Evolutionary conservation across 1,140 invertebrate genomes (phyloP).

Genomic region (Drosophila arawakana): DNA sequence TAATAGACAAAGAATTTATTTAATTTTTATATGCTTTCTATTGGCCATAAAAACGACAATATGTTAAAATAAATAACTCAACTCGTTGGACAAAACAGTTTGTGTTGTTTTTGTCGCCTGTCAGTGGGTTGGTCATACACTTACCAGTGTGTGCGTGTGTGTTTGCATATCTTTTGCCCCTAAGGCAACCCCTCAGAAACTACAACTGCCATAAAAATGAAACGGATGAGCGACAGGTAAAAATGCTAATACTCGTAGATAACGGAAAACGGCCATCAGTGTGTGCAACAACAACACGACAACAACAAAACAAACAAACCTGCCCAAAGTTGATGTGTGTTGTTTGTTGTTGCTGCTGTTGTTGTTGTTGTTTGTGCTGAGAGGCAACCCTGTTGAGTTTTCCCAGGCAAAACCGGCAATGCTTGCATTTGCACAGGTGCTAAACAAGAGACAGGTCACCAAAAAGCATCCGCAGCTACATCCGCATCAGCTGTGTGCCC

Average conservation of each 20-base stretch:
- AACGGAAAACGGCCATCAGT: conserved; percentile 38
- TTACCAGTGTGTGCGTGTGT: conserved; percentile 12
- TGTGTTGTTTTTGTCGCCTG: conserved; percentile 56
- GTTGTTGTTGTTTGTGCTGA: conserved; percentile 6
- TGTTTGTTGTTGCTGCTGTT: neutral
- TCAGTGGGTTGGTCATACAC: conserved; percentile 21
- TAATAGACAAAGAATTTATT: neutral
- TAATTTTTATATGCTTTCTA: neutral
- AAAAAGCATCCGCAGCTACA: conserved; percentile 36
- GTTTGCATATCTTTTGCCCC: conserved; percentile 39
- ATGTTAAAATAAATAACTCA: conserved; percentile 3
- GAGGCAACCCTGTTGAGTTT: conserved; percentile 44
- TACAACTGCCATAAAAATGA: conserved; percentile 36
- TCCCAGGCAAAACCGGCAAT: conserved; percentile 42
- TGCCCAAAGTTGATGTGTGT: conserved; percentile 23
- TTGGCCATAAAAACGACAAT: neutral
- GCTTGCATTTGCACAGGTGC: conserved; percentile 72
- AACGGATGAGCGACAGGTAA: conserved; percentile 67
- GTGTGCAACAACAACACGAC: conserved; percentile 38
- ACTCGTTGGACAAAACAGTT: conserved; percentile 3
- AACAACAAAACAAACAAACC: conserved; percentile 44
- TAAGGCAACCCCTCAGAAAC: conserved; percentile 42
- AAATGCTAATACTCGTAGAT: conserved; percentile 55
- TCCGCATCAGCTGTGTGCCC: conserved; percentile 13
- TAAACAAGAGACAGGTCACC: conserved; percentile 14